Base-by-base conservation (phyloP, 2,113 vertebrate species). In the Rhineura floridana region DNA sequence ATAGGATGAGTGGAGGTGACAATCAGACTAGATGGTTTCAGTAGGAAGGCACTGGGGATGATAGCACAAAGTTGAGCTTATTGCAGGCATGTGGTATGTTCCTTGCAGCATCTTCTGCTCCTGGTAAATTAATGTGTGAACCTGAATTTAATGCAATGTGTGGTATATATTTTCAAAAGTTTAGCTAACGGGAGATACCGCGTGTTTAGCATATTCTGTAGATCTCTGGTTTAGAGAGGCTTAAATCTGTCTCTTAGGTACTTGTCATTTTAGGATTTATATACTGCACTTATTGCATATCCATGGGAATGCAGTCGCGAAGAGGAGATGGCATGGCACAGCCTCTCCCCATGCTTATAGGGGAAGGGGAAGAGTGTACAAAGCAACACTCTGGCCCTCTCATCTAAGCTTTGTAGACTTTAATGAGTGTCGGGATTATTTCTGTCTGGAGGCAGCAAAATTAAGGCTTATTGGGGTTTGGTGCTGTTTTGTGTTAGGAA, bases 181-280 rank as follows among this genome's bases (percentile, higher is more conserved):
- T 17, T 44, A 63, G 30, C 84, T 48, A 77, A 76, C 72, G 77
- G 21, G 80, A 52, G 42, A 48, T 85, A 36, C n/a, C 67, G 12
- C 44, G 42, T 72, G 44, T 42, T 78, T 83, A 69, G 82, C 67
- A 81, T 73, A 81, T 55, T 72, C 48, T 72, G 76, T 80, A 50
- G 25, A 80, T 70, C 67, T 72, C 79, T 59, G 39, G 63, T 83
- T 69, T 69, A 7, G 62, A 62, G 69, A 65, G 17, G 69, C 52
- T 75, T 82, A 87, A 73, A 75, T 75, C 67, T 82, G 33, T 81
- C 50, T 39, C 78, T 81, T 73, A 48, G 50, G 67, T 63, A 21
- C 42, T 46, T 87, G 52, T 63, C 79, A 48, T 46, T 48, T 81
- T 62, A 75, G 79, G 55, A 82, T 82, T 36, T 82, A 82, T 87